Evolutionary conservation across 2,113 vertebrate genomes (phyloP).

Genomic region (Trichechus manatus): DNA sequence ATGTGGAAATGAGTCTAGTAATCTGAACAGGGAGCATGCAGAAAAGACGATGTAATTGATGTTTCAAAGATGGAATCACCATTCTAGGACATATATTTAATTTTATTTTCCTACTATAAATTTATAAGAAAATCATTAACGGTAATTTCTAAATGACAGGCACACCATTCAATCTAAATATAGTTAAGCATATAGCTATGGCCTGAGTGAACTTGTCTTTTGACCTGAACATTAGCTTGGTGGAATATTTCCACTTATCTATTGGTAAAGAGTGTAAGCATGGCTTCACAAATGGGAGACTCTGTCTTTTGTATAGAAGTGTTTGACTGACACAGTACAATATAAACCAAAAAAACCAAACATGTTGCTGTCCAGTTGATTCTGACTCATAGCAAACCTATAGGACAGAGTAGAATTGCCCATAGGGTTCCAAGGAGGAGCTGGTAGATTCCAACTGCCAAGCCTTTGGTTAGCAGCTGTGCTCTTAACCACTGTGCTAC

Average conservation of each 20-base stretch:
- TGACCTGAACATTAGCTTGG: background rate
- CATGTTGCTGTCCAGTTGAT: too few relatives aligned
- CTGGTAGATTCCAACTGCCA: too few relatives aligned
- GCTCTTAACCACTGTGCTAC: too few relatives aligned
- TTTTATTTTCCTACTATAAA: constrained; percentile 34
- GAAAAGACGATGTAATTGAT: background rate
- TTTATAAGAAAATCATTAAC: constrained; percentile 70
- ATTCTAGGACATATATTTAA: constrained; percentile 56
- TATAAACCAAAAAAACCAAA: background rate
- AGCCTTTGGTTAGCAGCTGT: too few relatives aligned
- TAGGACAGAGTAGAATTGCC: too few relatives aligned
- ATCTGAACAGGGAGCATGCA: background rate
- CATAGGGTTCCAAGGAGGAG: too few relatives aligned
- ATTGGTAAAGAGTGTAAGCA: background rate
- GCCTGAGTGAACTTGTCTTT: constrained; percentile 47
- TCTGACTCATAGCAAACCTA: too few relatives aligned
- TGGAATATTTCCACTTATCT: constrained; percentile 26
- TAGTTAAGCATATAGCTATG: constrained; percentile 24
- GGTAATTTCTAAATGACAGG: background rate
- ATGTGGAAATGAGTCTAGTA: background rate
- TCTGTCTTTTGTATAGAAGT: background rate
- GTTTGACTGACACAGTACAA: background rate
- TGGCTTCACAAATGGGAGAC: background rate
- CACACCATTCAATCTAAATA: constrained; percentile 1
- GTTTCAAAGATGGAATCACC: constrained; percentile 63